Evolutionary conservation across 2,888 invertebrate species (phyloP).

Genomic region (Globia sparganii): DNA sequence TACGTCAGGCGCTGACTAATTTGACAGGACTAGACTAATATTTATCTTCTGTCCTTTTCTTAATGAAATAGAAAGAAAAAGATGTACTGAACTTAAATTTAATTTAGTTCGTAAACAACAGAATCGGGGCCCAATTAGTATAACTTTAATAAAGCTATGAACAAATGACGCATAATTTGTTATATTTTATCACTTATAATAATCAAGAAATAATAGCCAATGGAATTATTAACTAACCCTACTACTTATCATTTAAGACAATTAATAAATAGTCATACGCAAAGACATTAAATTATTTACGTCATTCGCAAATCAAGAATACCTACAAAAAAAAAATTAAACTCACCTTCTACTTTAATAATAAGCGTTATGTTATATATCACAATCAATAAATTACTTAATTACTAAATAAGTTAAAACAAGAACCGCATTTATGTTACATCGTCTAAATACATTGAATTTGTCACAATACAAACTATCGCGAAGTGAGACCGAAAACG

Average conservation of each 20-base stretch:
- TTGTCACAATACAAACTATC: constrained; percentile 30
- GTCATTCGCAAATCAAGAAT: not conserved
- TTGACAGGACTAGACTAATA: too few relatives aligned
- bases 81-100: too few relatives aligned
- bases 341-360: constrained; percentile 48
- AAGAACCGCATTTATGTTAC: constrained; percentile 28
- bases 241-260: constrained; percentile 1
- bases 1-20: too few relatives aligned
- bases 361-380: constrained; percentile 41
- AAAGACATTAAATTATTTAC: too few relatives aligned
- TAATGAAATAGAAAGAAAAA: too few relatives aligned
- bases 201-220: not conserved
- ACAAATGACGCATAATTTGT: not conserved
- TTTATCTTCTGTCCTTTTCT: too few relatives aligned
- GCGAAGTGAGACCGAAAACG: constrained; percentile 9
- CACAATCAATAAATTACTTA: constrained; percentile 43
- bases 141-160: not conserved
- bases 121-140: too few relatives aligned
- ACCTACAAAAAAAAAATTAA: not conserved
- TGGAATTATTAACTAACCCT: not conserved
- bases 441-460: constrained; percentile 37
- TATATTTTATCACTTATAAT: not conserved
- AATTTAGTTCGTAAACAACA: too few relatives aligned
- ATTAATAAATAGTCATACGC: not conserved
- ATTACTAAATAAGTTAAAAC: constrained; percentile 41